phyloP scores from a whole-genome alignment of 2,113 vertebrate species.

The Anser brachyrhynchus region DNA sequence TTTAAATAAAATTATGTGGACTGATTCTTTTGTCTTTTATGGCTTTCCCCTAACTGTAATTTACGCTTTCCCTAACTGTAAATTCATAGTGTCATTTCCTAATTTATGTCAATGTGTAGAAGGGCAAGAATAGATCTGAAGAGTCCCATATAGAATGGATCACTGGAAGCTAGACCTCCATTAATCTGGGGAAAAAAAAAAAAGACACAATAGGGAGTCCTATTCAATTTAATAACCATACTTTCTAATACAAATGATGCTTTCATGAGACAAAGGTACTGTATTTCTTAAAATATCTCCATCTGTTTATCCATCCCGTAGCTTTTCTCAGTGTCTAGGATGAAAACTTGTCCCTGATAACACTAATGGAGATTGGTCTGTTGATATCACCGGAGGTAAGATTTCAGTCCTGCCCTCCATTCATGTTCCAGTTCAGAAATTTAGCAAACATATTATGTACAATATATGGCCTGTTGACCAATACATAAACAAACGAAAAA shows the following conservation, averaged over 20 bases:
- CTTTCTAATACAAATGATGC: neutral
- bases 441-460: no score
- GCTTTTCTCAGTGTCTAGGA: neutral
- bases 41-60: neutral
- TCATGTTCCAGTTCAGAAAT: neutral
- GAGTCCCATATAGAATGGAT: neutral
- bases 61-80: neutral
- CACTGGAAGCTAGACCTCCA: neutral
- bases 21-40: neutral
- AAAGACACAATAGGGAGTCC: no score
- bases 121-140: neutral
- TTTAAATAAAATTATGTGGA: neutral
- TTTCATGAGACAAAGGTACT: neutral
- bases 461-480: no score
- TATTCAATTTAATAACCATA: neutral
- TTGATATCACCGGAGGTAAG: fast-evolving
- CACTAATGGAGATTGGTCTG: fast-evolving
- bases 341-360: neutral
- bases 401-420: neutral
- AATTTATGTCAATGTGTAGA: neutral
- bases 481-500: neutral
- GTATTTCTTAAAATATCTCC: neutral
- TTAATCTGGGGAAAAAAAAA: neutral
- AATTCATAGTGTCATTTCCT: neutral
- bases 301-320: neutral